Percentiles rank a stretch among this genome's conserved stretches.
Conservation (phyloP, 30 jellyfish, hydroid and myxozoan species). For the Chironex yamaguchii region DNA sequence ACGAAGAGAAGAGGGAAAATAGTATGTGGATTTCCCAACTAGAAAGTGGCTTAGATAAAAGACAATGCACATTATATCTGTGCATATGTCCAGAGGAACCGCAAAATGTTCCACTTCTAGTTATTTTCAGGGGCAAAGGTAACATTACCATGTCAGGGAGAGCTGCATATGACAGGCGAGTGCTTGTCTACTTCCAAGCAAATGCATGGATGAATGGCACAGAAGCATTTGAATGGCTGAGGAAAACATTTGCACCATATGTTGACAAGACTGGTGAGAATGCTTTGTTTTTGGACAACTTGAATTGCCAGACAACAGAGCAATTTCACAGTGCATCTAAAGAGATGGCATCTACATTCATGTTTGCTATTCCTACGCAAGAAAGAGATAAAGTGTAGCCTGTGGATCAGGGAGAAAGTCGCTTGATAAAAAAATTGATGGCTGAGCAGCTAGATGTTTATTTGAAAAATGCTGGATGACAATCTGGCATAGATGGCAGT, state of each 20-base stretch:
- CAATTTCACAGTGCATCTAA: slow-evolving; percentile 26
- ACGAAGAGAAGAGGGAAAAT: slow-evolving; percentile 43
- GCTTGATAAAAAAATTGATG: slow-evolving; percentile 16
- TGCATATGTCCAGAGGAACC: slow-evolving; percentile 32
- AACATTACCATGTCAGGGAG: slow-evolving; percentile 6
- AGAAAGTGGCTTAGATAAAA: slow-evolving; percentile 52
- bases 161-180: slow-evolving; percentile 18
- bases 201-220: slow-evolving; percentile 50
- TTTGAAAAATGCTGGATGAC: no score
- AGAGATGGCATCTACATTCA: slow-evolving; percentile 46
- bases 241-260: slow-evolving; percentile 35
- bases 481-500: slow-evolving; percentile 57
- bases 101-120: slow-evolving; percentile 29
- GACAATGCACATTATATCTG: slow-evolving; percentile 35
- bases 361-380: slow-evolving; percentile 40
- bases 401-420: slow-evolving; percentile 61
- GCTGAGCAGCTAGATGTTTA: slow-evolving; percentile 26
- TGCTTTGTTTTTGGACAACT: slow-evolving; percentile 58
- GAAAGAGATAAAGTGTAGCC: slow-evolving; percentile 52
- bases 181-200: slow-evolving; percentile 27
- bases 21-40: slow-evolving; percentile 60
- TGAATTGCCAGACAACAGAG: slow-evolving; percentile 53
- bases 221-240: slow-evolving; percentile 34
- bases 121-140: slow-evolving; percentile 46
- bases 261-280: slow-evolving; percentile 38